These are phyloP conservation scores for Larimichthys crocea DNA, from an alignment of 2,113 vertebrate genomes.

Conservation along the genomic window DNA sequence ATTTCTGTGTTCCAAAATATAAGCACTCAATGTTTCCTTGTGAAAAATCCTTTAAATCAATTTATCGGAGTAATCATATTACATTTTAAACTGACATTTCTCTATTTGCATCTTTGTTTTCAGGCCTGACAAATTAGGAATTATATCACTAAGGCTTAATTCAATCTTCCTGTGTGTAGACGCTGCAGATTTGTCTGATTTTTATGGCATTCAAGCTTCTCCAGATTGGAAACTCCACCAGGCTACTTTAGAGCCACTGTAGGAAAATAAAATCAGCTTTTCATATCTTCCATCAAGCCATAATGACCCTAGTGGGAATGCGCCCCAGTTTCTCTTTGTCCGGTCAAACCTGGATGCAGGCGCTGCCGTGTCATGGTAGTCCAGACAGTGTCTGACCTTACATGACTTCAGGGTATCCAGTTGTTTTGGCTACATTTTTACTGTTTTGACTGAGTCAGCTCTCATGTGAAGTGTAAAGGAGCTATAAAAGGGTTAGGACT, in stretches of 20 bases:
- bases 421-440: neutral
- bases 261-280: conserved; percentile 33
- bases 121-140: neutral
- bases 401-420: conserved; percentile 7
- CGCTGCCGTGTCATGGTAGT: neutral
- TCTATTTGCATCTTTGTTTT: neutral
- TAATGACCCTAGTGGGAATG: neutral
- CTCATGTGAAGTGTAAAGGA: neutral
- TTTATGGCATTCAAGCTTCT: neutral
- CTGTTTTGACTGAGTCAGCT: conserved; percentile 5
- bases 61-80: neutral
- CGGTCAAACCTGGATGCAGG: conserved; percentile 9
- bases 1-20: neutral
- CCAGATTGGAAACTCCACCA: conserved; percentile 2
- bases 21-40: neutral
- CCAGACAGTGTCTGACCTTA: neutral
- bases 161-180: neutral
- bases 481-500: neutral
- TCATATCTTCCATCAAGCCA: conserved; percentile 4
- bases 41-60: neutral
- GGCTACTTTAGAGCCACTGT: conserved; percentile 2
- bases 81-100: neutral
- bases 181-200: conserved; percentile 8
- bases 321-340: neutral
- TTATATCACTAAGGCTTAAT: neutral